phyloP scores from a whole-genome alignment of 2,888 invertebrate species.

The Stenotaenia linearis region DNA sequence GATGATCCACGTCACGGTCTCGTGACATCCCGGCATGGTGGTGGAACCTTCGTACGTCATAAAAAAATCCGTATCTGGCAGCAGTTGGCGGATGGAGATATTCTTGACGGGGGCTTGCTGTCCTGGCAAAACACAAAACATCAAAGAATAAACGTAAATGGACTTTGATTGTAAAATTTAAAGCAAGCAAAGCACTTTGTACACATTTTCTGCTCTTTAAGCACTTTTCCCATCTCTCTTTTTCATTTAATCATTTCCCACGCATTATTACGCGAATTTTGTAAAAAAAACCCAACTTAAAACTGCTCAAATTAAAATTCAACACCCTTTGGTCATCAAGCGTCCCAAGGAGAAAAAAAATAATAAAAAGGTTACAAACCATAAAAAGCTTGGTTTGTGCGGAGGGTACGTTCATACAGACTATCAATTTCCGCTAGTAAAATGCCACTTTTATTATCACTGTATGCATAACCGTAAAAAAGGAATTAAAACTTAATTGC shows the following conservation, averaged over 20 bases:
- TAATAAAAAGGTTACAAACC: background rate
- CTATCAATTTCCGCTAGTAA: background rate
- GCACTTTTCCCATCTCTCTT: background rate
- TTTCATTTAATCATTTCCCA: background rate
- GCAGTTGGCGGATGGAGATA: slow-evolving; percentile 73
- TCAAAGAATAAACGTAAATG: background rate
- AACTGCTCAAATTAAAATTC: background rate
- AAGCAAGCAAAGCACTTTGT: background rate
- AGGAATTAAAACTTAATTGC: background rate
- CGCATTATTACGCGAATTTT: background rate
- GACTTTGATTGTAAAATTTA: background rate
- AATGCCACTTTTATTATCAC: background rate
- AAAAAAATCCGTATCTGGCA: slow-evolving; percentile 89
- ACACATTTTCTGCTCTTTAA: background rate
- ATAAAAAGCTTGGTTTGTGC: background rate
- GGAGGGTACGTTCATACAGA: background rate
- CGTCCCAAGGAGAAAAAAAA: background rate
- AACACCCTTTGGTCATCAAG: background rate
- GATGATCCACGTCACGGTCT: slow-evolving; percentile 98
- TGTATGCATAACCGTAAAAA: background rate
- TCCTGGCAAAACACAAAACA: slow-evolving; percentile 55
- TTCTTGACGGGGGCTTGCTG: slow-evolving; percentile 75
- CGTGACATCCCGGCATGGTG: slow-evolving; percentile 97
- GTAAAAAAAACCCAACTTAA: background rate
- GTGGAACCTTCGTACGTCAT: slow-evolving; percentile 98